Base-by-base conservation (phyloP, 2,797 vertebrate genomes). In the Pangasius krempfi region DNA sequence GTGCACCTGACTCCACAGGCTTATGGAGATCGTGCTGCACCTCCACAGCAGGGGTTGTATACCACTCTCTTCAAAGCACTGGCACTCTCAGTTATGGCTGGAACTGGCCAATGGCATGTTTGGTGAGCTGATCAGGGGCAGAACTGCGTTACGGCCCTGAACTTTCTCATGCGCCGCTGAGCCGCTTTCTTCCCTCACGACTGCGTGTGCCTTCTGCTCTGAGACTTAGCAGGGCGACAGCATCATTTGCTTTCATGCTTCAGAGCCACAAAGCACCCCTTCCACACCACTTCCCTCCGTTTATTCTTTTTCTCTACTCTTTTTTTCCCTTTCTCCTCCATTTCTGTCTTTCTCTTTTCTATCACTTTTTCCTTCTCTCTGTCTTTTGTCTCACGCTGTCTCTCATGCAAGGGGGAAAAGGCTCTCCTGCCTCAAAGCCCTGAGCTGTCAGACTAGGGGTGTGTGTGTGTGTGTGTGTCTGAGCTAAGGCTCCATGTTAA, bases 181-280 rank as follows among this genome's bases (percentile, higher is more conserved):
- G 88, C 68, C n/a, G n/a, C 85, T 89, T 89, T 87, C 89, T 88
- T 88, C 76, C 78, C 66, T 80, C 91, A 76, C 89, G 90, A 91
- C 92, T 92, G 91, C 92, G 92, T 94, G 93, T 92, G 92, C 94
- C 93, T 93, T 94, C 94, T 94, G 93, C 93, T 94, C 91, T 89
- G 94, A 94, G 94, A 94, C 92, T 91, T 72, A 91, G 90, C 91
- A 88, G 91, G 91, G 91, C 91, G 91, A 90, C 90, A 91, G 91
- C 92, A 92, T 92, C 92, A 92, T 94, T 94, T 92, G 94, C 91
- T 91, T 93, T 92, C 93, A 93, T 87, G 91, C 91, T 86, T 94
- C 91, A 73, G 93, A 90, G 92, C 52, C 92, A 87, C 91, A 92
- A 92, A 93, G 92, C 93, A 91, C 92, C 92, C 82, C 85, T 84